Percentiles rank a stretch among this genome's conserved stretches.
These are phyloP conservation scores for Chauna torquata DNA, from an alignment of 2,113 vertebrate genomes.

Conservation along the genomic window DNA sequence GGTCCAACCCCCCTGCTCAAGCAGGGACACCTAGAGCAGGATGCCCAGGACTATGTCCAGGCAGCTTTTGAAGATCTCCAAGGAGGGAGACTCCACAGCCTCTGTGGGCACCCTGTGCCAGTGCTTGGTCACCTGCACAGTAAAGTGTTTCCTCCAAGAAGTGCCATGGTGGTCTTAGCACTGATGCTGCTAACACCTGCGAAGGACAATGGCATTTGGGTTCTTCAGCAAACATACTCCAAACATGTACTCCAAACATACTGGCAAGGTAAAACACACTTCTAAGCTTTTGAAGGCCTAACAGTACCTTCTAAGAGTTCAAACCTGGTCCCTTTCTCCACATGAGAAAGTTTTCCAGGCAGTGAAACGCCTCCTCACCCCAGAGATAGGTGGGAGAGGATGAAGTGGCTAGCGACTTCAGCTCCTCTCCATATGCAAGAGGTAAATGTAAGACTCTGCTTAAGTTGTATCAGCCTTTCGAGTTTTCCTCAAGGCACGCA, in stretches of 20 bases:
- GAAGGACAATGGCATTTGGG: neutral
- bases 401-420: neutral
- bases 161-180: neutral
- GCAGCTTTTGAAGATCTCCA: neutral
- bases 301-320: neutral
- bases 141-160: neutral
- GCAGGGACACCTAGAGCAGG: neutral
- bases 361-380: neutral
- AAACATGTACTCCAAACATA: neutral
- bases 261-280: neutral
- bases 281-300: neutral
- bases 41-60: neutral
- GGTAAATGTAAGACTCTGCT: neutral
- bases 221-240: neutral
- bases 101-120: neutral
- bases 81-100: neutral
- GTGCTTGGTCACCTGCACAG: neutral
- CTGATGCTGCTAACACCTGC: neutral
- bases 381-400: neutral
- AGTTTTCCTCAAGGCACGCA: fast-evolving
- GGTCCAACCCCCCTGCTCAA: neutral
- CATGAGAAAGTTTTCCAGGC: neutral
- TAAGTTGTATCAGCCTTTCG: neutral
- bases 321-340: neutral
- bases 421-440: neutral